phyloP scores from a whole-genome alignment of 2,797 vertebrate genomes.

The Myotis vivesi region DNA sequence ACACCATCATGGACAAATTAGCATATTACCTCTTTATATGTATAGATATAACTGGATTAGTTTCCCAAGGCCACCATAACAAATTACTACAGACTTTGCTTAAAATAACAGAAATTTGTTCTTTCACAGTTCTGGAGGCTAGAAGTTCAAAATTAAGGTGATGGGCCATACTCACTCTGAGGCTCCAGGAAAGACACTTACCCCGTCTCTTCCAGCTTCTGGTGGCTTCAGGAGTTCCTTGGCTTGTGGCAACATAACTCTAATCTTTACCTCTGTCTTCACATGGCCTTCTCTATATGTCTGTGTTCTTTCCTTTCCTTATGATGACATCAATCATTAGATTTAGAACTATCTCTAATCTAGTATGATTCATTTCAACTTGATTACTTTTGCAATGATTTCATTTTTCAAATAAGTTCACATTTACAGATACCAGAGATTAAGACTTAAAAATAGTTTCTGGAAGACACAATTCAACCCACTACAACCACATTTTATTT shows the following conservation, averaged over 20 bases:
- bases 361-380: neutral
- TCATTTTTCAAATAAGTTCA: neutral
- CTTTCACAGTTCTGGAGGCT: neutral
- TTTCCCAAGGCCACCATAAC: neutral
- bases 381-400: neutral
- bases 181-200: neutral
- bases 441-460: neutral
- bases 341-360: neutral
- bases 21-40: neutral
- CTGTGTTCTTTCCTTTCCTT: neutral
- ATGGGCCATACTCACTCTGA: neutral
- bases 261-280: neutral
- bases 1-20: too few species aligned
- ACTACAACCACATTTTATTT: neutral
- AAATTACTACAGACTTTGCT: neutral
- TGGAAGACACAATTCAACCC: neutral
- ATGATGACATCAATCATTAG: neutral
- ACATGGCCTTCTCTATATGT: neutral
- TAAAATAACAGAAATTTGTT: neutral
- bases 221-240: neutral
- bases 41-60: neutral
- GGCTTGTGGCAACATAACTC: neutral
- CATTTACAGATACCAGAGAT: neutral
- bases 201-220: neutral
- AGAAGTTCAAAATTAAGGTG: neutral